phyloP scores from a whole-genome alignment of 2,113 vertebrate genomes.

The Oreocharis arfaki region DNA sequence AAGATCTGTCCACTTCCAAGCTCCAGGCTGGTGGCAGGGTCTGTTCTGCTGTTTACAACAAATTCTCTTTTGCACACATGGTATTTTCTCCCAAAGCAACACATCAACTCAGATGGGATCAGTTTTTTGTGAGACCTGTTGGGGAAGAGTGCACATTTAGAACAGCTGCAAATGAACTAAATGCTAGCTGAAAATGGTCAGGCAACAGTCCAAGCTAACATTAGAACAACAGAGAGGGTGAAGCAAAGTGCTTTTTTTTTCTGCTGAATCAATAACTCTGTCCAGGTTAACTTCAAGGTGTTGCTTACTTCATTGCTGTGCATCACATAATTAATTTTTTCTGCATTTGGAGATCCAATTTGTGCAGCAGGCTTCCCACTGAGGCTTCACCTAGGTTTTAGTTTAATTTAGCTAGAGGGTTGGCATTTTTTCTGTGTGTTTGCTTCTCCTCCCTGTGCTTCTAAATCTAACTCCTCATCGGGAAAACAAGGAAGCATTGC shows the following conservation, averaged over 20 bases:
- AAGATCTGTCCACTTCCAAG: neutral
- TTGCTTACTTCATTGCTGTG: slow-evolving; percentile 18
- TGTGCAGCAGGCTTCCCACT: neutral
- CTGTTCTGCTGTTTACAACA: neutral
- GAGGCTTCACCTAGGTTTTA: slow-evolving; percentile 27
- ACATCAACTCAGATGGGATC: slow-evolving; percentile 13
- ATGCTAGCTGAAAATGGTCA: slow-evolving; percentile 12
- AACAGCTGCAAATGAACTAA: slow-evolving; percentile 52
- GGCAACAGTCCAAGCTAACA: slow-evolving; percentile 49
- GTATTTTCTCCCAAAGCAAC: neutral
- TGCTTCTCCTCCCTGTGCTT: neutral
- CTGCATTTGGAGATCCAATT: neutral
- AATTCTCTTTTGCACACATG: neutral
- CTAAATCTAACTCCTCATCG: slow-evolving; percentile 27
- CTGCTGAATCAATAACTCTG: slow-evolving; percentile 34
- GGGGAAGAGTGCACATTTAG: neutral
- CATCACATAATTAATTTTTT: slow-evolving; percentile 46
- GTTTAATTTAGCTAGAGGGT: slow-evolving; percentile 52
- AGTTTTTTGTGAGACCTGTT: neutral
- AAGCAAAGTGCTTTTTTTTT: slow-evolving; percentile 26
- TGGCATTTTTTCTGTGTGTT: neutral
- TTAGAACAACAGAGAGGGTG: neutral
- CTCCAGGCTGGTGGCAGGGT: neutral
- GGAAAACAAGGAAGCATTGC: slow-evolving; percentile 46
- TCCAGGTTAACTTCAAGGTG: slow-evolving; percentile 42